Evolutionary conservation across 92 coral and sea anemone genomes (phyloP).

Genomic region (Heliopora coerulea): DNA sequence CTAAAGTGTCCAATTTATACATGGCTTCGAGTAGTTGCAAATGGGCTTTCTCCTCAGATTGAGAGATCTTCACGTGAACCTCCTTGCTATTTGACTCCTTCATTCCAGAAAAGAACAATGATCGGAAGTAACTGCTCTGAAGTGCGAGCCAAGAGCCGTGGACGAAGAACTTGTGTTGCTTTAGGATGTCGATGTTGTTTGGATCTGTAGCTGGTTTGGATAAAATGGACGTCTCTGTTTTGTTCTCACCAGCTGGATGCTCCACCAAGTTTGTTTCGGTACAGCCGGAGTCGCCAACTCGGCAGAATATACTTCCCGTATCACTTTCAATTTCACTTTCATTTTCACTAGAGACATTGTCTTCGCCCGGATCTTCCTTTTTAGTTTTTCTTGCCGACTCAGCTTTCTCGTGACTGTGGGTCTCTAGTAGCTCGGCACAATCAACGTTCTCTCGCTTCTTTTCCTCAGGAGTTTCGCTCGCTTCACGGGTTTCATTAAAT

Average conservation of each 20-base stretch:
- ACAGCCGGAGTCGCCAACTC: background rate
- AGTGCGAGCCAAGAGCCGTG: constrained; percentile 6
- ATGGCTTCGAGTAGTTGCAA: constrained; percentile 2
- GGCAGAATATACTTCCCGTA: background rate
- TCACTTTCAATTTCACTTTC: background rate
- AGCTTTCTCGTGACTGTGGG: no score
- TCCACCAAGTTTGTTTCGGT: background rate
- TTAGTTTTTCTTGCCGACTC: no score
- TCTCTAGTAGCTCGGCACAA: no score
- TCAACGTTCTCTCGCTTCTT: no score
- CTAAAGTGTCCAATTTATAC: constrained; percentile 12
- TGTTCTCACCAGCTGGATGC: background rate
- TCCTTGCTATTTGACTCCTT: constrained; percentile 8
- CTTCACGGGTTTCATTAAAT: no score
- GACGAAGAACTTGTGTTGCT: background rate
- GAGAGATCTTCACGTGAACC: constrained; percentile 14
- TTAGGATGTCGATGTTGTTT: background rate
- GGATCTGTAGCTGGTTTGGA: background rate
- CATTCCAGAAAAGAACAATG: constrained; percentile 18
- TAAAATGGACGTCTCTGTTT: background rate
- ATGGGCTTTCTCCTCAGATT: constrained; percentile 23
- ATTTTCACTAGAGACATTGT: background rate
- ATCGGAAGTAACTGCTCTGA: constrained; percentile 26
- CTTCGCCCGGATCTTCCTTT: no score
- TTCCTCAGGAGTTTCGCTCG: no score